Conservation (phyloP, 2,888 invertebrate genomes). For the Anagyrus pseudococci region DNA sequence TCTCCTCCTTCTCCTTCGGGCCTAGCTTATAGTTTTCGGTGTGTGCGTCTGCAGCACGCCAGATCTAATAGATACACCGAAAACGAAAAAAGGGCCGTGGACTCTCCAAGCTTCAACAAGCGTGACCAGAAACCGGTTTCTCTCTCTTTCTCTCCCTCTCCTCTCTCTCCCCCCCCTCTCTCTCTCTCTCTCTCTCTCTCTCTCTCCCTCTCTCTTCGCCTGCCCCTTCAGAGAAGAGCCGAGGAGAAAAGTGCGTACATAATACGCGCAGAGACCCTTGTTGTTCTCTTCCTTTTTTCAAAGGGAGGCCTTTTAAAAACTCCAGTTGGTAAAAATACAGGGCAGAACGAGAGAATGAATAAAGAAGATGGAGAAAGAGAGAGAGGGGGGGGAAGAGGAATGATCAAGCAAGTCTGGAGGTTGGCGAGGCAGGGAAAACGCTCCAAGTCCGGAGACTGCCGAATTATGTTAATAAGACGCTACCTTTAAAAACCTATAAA, state of each 20-base stretch:
- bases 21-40: slow-evolving; percentile 27
- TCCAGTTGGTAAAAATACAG: slow-evolving; percentile 3
- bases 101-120: slow-evolving; percentile 30
- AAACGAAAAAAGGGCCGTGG: slow-evolving; percentile 24
- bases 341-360: background rate
- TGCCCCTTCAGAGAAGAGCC: background rate
- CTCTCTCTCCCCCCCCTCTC: too few species aligned
- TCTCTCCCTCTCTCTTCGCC: background rate
- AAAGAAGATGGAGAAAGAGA: too few species aligned
- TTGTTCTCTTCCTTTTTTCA: slow-evolving; percentile 20
- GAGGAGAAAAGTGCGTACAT: background rate
- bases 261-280: background rate
- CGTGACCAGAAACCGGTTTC: slow-evolving; percentile 44
- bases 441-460: too few species aligned
- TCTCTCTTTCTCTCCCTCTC: slow-evolving; percentile 1
- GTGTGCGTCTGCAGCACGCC: slow-evolving; percentile 33
- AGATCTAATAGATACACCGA: slow-evolving; percentile 43
- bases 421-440: too few species aligned
- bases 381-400: too few species aligned
- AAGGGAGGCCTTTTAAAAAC: slow-evolving; percentile 33
- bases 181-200: too few species aligned
- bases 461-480: slow-evolving; percentile 32
- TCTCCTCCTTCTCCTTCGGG: slow-evolving; percentile 7
- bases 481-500: slow-evolving; percentile 36
- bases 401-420: too few species aligned